These are phyloP conservation scores for Clytia hemisphaerica DNA, from an alignment of 30 jellyfish, hydroid and myxozoan species.

Conservation along the genomic window DNA sequence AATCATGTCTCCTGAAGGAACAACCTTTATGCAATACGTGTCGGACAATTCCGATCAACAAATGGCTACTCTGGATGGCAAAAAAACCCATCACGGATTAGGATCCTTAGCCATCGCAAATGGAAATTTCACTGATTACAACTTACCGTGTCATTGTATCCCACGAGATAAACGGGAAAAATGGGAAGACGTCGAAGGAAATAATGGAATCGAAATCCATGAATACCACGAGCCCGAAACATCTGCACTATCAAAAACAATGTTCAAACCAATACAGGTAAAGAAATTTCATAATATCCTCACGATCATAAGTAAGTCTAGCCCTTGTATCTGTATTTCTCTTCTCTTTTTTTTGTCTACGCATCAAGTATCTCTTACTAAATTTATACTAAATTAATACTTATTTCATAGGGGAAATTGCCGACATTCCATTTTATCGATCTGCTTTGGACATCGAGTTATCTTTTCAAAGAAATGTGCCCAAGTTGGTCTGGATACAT, in stretches of 20 bases:
- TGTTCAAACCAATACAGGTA: too few species aligned
- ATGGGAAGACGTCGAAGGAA: neutral
- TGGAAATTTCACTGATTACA: neutral
- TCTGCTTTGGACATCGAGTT: neutral
- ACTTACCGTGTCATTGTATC: neutral
- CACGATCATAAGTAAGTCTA: too few species aligned
- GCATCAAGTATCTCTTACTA: too few species aligned
- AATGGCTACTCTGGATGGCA: neutral
- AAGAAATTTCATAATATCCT: too few species aligned
- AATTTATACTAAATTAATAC: too few species aligned
- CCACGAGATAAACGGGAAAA: neutral
- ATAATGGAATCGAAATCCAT: neutral
- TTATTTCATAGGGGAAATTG: too few species aligned
- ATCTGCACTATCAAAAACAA: neutral
- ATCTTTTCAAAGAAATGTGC: neutral
- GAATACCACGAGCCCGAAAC: neutral
- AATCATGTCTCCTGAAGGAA: neutral
- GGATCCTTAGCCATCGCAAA: neutral
- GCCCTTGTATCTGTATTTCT: too few species aligned
- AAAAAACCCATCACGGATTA: neutral
- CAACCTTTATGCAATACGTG: neutral
- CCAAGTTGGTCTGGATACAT: conserved; percentile 8
- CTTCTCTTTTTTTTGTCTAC: too few species aligned
- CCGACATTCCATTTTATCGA: too few species aligned
- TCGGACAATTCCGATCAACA: neutral